Evolutionary conservation across 2,797 vertebrate species (phyloP), one percentile per base, ranked within the genome.

Genomic region (Oreonectes daqikongensis): DNA sequence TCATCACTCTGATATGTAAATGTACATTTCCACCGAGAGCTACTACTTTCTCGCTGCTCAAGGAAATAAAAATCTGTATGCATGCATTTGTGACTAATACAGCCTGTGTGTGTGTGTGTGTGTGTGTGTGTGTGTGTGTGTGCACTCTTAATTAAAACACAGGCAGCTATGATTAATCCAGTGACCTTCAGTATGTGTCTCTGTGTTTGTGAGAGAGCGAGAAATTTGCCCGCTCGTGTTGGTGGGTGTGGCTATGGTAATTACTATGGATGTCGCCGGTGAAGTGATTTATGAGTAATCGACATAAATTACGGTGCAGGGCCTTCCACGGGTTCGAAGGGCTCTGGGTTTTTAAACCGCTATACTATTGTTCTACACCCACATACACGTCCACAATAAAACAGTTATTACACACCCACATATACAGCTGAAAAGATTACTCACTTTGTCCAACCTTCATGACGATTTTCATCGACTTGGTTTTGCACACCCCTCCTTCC

Each of bases 391-490:
- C 32, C 55, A 28, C 42, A 32, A 17, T 69, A 24, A 68, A 60
- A 64, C 66, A 55, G 22, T 61, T 46, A 63, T 59, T 68, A 44
- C 24, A 77, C 53, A 69, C 55, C 7, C 46, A 78, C 66, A 40
- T 60, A 46, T 69, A 65, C 32, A 63, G 50, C 1, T 20, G 59
- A 40, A 71, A 46, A 53, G 26, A 70, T 68, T 85, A 93, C 95
- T 97, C 93, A 99, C 97, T 96, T 94, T 99, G 97, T 92, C 96
- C 97, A 93, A 99, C 97, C 94, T 97, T 99, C 97, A 98, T 97
- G 91, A 97, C 91, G 89, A 99, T 98, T 95, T 97, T 99, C 97
- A 99, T 99, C 91, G 95, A 95, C 95, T 95, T 97, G 91, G 94
- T 96, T 93, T 95, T 96, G 92, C 97, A 99, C 82, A 99, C 96